phyloP scores from a whole-genome alignment of 2,113 vertebrate genomes.

The Tragulus kanchil region DNA sequence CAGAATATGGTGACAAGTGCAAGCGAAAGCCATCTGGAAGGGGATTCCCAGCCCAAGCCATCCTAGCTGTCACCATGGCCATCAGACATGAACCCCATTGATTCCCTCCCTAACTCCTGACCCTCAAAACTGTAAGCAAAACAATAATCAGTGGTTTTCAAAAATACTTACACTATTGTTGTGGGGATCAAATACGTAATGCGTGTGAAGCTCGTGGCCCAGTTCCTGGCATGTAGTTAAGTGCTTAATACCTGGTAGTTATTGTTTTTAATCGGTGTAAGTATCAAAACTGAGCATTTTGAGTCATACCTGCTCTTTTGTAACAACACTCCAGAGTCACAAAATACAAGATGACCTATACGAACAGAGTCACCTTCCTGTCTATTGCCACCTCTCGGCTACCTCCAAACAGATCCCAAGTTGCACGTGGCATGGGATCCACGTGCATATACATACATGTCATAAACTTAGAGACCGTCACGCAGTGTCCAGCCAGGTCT shows the following conservation, averaged over 20 bases:
- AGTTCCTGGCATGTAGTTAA: not conserved
- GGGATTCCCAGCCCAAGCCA: not conserved
- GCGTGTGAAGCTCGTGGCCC: not conserved
- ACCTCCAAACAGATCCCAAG: not conserved
- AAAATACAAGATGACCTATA: not conserved
- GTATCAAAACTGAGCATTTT: not conserved
- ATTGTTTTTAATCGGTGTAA: not conserved
- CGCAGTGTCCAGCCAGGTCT: not conserved
- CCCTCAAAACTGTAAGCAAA: not conserved
- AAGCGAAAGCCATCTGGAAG: not conserved
- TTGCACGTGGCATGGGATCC: rapidly evolving
- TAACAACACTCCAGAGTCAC: not conserved
- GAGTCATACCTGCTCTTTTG: not conserved
- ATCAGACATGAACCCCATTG: not conserved
- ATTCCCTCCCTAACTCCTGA: not conserved
- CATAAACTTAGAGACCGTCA: not conserved
- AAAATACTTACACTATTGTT: not conserved
- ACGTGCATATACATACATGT: rapidly evolving
- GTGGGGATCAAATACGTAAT: not conserved
- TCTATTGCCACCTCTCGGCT: not conserved
- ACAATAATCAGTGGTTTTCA: not conserved
- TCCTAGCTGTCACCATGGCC: too few relatives aligned
- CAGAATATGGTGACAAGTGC: not conserved
- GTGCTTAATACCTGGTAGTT: not conserved
- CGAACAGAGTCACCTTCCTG: not conserved